These are phyloP conservation scores for Diarsia brunnea DNA, from an alignment of 2,888 invertebrate species.

Conservation along the genomic window DNA sequence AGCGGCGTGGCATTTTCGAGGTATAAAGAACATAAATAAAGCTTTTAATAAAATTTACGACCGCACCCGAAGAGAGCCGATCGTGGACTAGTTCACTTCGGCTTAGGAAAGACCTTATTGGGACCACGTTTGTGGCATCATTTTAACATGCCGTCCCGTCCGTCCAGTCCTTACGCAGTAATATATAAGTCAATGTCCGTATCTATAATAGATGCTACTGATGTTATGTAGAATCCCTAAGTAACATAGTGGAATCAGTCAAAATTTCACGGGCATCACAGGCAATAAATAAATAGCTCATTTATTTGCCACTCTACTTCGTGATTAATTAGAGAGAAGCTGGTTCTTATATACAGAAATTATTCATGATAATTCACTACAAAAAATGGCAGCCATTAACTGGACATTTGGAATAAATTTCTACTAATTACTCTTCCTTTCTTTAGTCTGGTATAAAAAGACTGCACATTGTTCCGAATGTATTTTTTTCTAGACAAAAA, in stretches of 20 bases:
- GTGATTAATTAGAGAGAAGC: constrained; percentile 40
- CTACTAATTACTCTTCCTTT: constrained; percentile 48
- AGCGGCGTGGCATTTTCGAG: too few relatives aligned
- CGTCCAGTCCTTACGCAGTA: too few relatives aligned
- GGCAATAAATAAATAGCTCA: constrained; percentile 6
- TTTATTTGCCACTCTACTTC: constrained; percentile 20
- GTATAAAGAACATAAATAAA: too few relatives aligned
- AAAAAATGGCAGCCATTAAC: constrained; percentile 35
- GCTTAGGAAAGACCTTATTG: too few relatives aligned
- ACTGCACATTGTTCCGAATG: constrained; percentile 39
- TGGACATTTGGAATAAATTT: constrained; percentile 16
- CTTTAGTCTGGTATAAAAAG: constrained; percentile 33
- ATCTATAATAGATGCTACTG: too few relatives aligned
- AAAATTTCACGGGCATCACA: constrained; percentile 1
- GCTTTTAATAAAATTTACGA: too few relatives aligned
- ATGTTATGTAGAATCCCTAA: background rate
- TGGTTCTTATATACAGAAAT: constrained; percentile 3
- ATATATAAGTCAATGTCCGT: too few relatives aligned
- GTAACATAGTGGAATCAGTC: background rate
- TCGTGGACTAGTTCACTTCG: too few relatives aligned
- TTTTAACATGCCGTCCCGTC: too few relatives aligned
- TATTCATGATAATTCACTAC: constrained; percentile 38
- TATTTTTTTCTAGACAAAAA: constrained; percentile 56
- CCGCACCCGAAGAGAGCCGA: too few relatives aligned
- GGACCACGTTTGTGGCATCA: too few relatives aligned